phyloP scores from a whole-genome alignment of 2,113 vertebrate genomes.

The Microtus richardsoni region DNA sequence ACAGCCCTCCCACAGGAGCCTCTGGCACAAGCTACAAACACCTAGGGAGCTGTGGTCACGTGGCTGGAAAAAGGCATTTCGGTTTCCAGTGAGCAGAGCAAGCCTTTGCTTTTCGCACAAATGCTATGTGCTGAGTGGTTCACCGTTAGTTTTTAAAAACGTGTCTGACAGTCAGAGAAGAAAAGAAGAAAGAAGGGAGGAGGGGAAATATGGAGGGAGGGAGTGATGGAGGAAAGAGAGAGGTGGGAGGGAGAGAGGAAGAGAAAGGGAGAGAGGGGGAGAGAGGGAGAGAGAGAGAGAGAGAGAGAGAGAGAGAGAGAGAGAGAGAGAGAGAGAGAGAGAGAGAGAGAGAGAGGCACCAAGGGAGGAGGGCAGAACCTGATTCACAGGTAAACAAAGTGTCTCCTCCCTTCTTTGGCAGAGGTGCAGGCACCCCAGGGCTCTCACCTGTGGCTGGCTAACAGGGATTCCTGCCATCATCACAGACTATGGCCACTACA shows the following conservation, averaged over 20 bases:
- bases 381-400: neutral
- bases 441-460: neutral
- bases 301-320: rapidly evolving
- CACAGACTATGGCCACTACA: rapidly evolving
- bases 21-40: neutral
- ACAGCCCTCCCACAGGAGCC: neutral
- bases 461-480: neutral
- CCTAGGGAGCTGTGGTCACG: neutral
- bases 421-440: neutral
- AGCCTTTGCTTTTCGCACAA: neutral
- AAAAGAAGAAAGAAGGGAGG: neutral
- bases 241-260: too few relatives aligned
- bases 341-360: rapidly evolving
- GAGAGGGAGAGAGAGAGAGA: neutral
- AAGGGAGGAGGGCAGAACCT: neutral
- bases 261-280: rapidly evolving
- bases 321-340: neutral
- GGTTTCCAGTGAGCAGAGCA: neutral
- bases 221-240: neutral
- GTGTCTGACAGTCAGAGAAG: neutral
- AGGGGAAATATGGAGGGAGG: neutral
- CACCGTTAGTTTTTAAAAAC: neutral
- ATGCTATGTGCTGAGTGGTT: neutral
- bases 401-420: neutral
- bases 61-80: conserved; percentile 31